phyloP scores from a whole-genome alignment of 2,888 invertebrate genomes.

The Eurois occulta region DNA sequence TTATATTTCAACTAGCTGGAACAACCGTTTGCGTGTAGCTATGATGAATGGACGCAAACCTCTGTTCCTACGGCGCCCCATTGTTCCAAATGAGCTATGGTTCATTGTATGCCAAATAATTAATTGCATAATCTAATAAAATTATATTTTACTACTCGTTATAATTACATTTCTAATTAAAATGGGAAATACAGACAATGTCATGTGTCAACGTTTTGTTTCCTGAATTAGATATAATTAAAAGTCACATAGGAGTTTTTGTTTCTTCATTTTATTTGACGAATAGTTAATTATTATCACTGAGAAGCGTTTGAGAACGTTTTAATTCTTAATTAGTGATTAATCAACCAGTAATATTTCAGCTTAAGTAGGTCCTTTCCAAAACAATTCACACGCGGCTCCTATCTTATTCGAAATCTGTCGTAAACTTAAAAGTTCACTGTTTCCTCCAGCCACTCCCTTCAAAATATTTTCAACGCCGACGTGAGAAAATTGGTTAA shows the following conservation, averaged over 20 bases:
- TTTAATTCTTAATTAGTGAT: slow-evolving; percentile 27
- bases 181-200: slow-evolving; percentile 43
- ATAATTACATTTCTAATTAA: slow-evolving; percentile 54
- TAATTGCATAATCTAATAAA: slow-evolving; percentile 67
- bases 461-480: slow-evolving; percentile 20
- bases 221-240: slow-evolving; percentile 20
- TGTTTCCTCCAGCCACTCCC: slow-evolving; percentile 19
- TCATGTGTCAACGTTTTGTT: slow-evolving; percentile 47
- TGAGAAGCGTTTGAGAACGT: slow-evolving; percentile 13
- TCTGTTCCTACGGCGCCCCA: slow-evolving; percentile 62
- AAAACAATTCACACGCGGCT: slow-evolving; percentile 22
- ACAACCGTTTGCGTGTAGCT: slow-evolving; percentile 43
- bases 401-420: slow-evolving; percentile 9
- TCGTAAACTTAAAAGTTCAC: slow-evolving; percentile 19
- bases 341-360: slow-evolving; percentile 4
- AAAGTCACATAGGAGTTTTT: slow-evolving; percentile 18
- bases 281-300: slow-evolving; percentile 1
- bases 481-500: slow-evolving; percentile 36
- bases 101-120: slow-evolving; percentile 69
- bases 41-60: slow-evolving; percentile 57
- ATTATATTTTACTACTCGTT: slow-evolving; percentile 41
- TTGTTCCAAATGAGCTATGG: slow-evolving; percentile 70
- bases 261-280: neutral
- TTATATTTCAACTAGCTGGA: slow-evolving; percentile 52
- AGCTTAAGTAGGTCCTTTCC: slow-evolving; percentile 11